phyloP scores from a whole-genome alignment of 23 tunicate genomes.

The Styela clava region DNA sequence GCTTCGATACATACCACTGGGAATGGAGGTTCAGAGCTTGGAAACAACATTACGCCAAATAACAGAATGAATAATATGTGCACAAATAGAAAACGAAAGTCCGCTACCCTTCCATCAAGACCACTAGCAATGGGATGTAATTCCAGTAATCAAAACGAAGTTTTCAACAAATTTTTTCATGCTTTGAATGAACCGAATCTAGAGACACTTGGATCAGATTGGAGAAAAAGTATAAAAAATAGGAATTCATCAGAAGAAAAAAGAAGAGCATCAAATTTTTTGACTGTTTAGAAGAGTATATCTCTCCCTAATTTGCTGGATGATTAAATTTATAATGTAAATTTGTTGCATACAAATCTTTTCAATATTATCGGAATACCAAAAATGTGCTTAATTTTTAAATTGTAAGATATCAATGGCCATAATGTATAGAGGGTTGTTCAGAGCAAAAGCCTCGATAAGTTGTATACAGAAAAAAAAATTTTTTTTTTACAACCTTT shows the following conservation, averaged over 20 bases:
- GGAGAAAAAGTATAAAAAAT: background rate
- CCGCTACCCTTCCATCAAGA: background rate
- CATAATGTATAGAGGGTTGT: too few species aligned
- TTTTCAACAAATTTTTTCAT: background rate
- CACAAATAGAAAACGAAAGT: too few species aligned
- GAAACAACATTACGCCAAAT: background rate
- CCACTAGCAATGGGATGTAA: background rate
- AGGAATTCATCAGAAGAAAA: background rate
- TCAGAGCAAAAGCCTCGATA: too few species aligned
- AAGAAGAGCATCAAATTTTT: background rate
- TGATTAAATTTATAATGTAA: too few species aligned
- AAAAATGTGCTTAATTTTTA: too few species aligned
- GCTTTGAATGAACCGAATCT: background rate
- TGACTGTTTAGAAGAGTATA: background rate
- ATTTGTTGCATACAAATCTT: too few species aligned
- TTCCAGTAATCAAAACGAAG: background rate
- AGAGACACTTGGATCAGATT: background rate
- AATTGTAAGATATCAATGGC: too few species aligned
- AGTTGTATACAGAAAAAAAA: too few species aligned
- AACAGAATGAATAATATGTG: too few species aligned
- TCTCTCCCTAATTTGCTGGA: background rate
- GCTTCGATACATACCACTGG: too few species aligned
- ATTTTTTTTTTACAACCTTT: too few species aligned
- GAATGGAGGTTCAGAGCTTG: background rate
- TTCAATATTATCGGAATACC: too few species aligned